These are phyloP conservation scores for Zophobas atratus DNA, from an alignment of 1,140 invertebrate species.

Conservation along the genomic window DNA sequence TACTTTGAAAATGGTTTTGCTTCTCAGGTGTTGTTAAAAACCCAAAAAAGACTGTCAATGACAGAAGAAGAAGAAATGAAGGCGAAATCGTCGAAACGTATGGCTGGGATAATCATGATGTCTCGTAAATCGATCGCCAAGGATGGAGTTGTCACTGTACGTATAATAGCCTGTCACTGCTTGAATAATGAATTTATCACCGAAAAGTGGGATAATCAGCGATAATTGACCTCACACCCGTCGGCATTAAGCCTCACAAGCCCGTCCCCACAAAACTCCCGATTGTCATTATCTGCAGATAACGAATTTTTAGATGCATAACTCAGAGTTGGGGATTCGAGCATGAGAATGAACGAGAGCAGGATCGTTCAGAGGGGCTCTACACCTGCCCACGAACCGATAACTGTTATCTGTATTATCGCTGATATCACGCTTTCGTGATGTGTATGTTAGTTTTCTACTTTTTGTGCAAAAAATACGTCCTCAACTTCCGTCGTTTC, in stretches of 20 bases:
- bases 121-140: slow-evolving; percentile 81
- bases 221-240: neutral
- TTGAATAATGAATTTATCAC: neutral
- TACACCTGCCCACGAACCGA: too few species aligned
- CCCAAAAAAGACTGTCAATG: slow-evolving; percentile 12
- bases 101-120: slow-evolving; percentile 78
- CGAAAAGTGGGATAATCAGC: neutral
- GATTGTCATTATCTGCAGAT: too few species aligned
- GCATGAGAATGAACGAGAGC: too few species aligned
- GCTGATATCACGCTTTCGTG: slow-evolving; percentile 1
- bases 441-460: slow-evolving; percentile 63
- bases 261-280: neutral
- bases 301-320: too few species aligned
- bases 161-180: slow-evolving; percentile 56
- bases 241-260: neutral
- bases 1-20: slow-evolving; percentile 27
- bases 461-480: slow-evolving; percentile 61
- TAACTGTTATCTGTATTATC: slow-evolving; percentile 5
- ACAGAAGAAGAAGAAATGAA: slow-evolving; percentile 59
- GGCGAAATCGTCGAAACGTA: slow-evolving; percentile 65
- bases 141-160: slow-evolving; percentile 82
- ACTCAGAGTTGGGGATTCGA: too few species aligned
- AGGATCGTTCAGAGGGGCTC: too few species aligned
- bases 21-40: slow-evolving; percentile 21
- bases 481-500: slow-evolving; percentile 57